Evolutionary conservation across 2,797 vertebrate genomes (phyloP).

Genomic region (Lagocephalus sceleratus): DNA sequence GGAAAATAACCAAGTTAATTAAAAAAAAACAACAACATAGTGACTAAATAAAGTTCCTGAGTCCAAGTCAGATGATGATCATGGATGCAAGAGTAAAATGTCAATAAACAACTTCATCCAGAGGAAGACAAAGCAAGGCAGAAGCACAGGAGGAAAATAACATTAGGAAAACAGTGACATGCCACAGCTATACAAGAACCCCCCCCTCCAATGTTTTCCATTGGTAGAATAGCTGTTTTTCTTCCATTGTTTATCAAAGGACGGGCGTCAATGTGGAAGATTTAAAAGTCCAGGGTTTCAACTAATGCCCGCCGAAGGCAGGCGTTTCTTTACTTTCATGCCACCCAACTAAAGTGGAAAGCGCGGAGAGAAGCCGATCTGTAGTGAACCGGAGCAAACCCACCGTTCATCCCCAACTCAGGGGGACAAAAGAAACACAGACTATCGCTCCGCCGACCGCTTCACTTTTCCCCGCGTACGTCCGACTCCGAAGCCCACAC

Average conservation of each 20-base stretch:
- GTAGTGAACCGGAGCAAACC: slow-evolving; percentile 42
- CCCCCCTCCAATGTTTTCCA: slow-evolving; percentile 2
- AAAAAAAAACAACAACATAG: not conserved
- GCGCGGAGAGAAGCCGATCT: slow-evolving; percentile 40
- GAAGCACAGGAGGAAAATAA: not conserved
- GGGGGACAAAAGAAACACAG: slow-evolving; percentile 30
- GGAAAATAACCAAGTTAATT: too few relatives aligned
- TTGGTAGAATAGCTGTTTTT: slow-evolving; percentile 7
- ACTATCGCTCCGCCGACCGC: not conserved
- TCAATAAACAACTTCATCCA: too few relatives aligned
- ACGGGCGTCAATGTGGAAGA: slow-evolving; percentile 19
- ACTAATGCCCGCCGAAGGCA: slow-evolving; percentile 25
- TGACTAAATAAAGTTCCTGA: not conserved
- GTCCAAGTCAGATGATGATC: too few relatives aligned
- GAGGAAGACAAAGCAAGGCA: slow-evolving; percentile 8
- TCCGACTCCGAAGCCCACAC: slow-evolving; percentile 7
- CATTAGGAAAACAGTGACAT: not conserved
- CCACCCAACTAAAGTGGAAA: slow-evolving; percentile 16
- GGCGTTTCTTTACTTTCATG: slow-evolving; percentile 6
- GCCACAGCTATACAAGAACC: slow-evolving; percentile 10
- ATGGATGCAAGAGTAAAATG: too few relatives aligned
- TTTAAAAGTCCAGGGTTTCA: not conserved
- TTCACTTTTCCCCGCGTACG: slow-evolving; percentile 17
- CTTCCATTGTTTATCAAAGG: slow-evolving; percentile 4
- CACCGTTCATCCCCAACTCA: slow-evolving; percentile 24